Percentiles rank a stretch among this genome's conserved stretches.
Conservation (phyloP, 2,888 invertebrate genomes). For the Xestoiulus laeticollis region DNA sequence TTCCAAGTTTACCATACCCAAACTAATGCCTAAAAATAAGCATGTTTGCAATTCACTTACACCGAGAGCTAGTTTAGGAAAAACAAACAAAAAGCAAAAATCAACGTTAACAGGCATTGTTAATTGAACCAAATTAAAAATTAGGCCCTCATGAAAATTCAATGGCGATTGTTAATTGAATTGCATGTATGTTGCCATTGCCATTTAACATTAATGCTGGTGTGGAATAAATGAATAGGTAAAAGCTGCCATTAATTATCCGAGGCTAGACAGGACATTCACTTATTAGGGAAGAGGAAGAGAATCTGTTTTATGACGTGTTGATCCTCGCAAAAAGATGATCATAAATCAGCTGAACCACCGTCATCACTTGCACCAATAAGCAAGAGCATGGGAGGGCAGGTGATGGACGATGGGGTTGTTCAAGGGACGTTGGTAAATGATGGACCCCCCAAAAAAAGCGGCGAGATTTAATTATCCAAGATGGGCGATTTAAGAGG, state of each 20-base stretch:
- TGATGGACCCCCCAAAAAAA: neutral
- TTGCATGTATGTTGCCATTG: neutral
- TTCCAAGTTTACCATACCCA: too few species aligned
- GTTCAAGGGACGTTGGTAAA: neutral
- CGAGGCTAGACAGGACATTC: conserved; percentile 20
- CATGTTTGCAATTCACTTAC: neutral
- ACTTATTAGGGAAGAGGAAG: conserved; percentile 36
- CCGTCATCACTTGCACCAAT: neutral
- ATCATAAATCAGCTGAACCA: neutral
- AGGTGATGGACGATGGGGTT: neutral
- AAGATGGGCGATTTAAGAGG: neutral
- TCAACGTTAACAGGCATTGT: neutral
- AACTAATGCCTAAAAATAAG: too few species aligned
- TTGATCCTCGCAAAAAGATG: neutral
- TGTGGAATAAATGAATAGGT: neutral
- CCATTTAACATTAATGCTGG: neutral
- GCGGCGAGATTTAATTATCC: neutral
- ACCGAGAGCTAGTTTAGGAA: neutral
- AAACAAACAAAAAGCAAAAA: neutral
- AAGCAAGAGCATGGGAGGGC: neutral
- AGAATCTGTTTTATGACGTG: neutral
- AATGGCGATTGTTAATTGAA: neutral
- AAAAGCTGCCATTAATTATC: neutral
- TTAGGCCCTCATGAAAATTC: neutral
- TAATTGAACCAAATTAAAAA: neutral